Evolutionary conservation across 2,113 vertebrate genomes (phyloP).

Genomic region (Neofelis nebulosa): DNA sequence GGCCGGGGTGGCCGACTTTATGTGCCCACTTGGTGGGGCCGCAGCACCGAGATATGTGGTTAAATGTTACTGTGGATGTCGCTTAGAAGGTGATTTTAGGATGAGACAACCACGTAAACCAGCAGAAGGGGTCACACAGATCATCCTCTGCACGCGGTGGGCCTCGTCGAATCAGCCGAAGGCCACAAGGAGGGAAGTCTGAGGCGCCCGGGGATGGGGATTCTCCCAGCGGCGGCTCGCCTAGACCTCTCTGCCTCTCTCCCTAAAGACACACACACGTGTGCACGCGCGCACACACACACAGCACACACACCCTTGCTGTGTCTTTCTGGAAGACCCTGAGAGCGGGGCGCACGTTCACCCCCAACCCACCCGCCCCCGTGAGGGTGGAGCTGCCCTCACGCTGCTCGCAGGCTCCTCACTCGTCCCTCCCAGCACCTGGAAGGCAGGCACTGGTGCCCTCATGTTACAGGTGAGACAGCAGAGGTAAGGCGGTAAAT

Average conservation of each 20-base stretch:
- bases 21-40: not conserved
- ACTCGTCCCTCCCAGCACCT: not conserved
- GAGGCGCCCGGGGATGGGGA: not conserved
- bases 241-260: too few relatives aligned
- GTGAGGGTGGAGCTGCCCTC: not conserved
- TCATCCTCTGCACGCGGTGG: not conserved
- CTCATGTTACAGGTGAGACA: not conserved
- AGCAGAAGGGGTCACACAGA: fast-evolving
- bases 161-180: not conserved
- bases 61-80: too few relatives aligned
- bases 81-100: not conserved
- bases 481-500: not conserved
- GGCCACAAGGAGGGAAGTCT: not conserved
- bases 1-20: too few relatives aligned
- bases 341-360: not conserved
- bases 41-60: fast-evolving
- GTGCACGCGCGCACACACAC: too few relatives aligned
- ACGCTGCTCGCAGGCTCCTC: not conserved
- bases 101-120: not conserved
- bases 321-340: not conserved
- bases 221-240: too few relatives aligned
- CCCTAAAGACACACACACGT: too few relatives aligned
- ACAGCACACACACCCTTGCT: not conserved
- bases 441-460: not conserved
- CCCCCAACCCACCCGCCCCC: fast-evolving